phyloP scores from a whole-genome alignment of 2,888 invertebrate species.

The Chalcosyrphus nemorum region DNA sequence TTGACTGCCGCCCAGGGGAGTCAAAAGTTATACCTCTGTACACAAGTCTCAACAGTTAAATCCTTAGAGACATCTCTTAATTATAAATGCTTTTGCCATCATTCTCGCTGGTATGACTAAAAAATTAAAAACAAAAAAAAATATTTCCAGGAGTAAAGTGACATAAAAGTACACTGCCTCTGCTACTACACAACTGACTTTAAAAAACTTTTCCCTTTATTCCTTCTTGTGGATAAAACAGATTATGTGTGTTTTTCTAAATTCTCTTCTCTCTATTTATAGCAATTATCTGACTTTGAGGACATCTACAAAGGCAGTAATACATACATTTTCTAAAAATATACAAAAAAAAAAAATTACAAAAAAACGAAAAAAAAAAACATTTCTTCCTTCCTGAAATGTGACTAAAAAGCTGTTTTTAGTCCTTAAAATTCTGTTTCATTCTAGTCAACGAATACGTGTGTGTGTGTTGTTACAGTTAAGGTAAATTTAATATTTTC shows the following conservation, averaged over 20 bases:
- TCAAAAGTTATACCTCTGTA: slow-evolving; percentile 43
- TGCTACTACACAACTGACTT: background rate
- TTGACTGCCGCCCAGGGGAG: slow-evolving; percentile 33
- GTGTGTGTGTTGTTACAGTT: slow-evolving; percentile 51
- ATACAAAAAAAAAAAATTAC: slow-evolving; percentile 78
- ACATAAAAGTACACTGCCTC: slow-evolving; percentile 43
- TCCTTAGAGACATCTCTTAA: background rate
- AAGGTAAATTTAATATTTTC: slow-evolving; percentile 55
- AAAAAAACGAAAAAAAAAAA: slow-evolving; percentile 43
- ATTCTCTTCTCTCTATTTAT: slow-evolving; percentile 80
- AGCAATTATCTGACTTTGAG: slow-evolving; percentile 88
- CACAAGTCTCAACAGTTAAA: slow-evolving; percentile 15
- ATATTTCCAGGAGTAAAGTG: slow-evolving; percentile 25
- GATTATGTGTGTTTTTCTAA: slow-evolving; percentile 17
- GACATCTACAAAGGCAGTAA: slow-evolving; percentile 88
- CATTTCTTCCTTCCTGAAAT: slow-evolving; percentile 18
- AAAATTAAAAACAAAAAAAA: background rate
- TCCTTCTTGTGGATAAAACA: background rate
- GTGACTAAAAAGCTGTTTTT: slow-evolving; percentile 44
- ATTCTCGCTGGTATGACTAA: slow-evolving; percentile 43
- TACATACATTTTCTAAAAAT: slow-evolving; percentile 92
- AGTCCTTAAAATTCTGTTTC: slow-evolving; percentile 17
- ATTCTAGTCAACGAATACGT: slow-evolving; percentile 56
- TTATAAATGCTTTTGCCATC: background rate
- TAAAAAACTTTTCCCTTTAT: background rate